Evolutionary conservation across 2,888 invertebrate species (phyloP), one percentile per base, ranked within the genome.

Genomic region (Agrochola lychnidis): DNA sequence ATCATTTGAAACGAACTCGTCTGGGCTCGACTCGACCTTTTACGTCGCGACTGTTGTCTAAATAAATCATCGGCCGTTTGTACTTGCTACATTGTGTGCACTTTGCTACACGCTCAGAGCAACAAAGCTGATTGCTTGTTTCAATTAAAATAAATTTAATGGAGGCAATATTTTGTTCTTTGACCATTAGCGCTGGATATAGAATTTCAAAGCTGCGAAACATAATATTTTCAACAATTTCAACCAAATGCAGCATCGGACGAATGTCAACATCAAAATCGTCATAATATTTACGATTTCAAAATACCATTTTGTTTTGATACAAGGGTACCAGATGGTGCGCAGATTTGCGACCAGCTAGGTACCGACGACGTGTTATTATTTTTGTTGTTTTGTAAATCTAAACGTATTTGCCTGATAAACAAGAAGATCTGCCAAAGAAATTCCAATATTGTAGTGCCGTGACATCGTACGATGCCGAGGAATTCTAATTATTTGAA

Each of bases 301-400:
- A 74, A 81, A 82, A 78, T 75, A 78, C 56, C 36, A 64, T 76
- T 77, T 75, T 86, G 78, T 84, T 80, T 86, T 80, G 70, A 67
- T 73, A 72, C 76, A 80, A 81, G 53, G 45, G 36, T 63, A 63
- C n/a, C 74, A 84, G 36, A 40, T 79, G 73, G 45, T 87, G 82
- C 86, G 84, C 82, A 85, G 59, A 85, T 74, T 69, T 70, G 19
- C 51, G 14, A 70, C n/a, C 4, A 61, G 57, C 36, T 45, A 71
- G 30, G 36, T 62, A 62, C 12, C 2, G 53, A 62, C 45, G 45
- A 51, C 63, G 57, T 72, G 59, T 76, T n/a, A 67, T 71, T 66
- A 57, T 78, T 78, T 80, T 78, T 73, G 64, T 78, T 78, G 30
- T 36, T 70, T 64, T 67, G 40, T 69, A 16, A 73, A 73, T 51